These are phyloP conservation scores for Polietes domitor DNA, from an alignment of 2,888 invertebrate genomes.

Conservation along the genomic window DNA sequence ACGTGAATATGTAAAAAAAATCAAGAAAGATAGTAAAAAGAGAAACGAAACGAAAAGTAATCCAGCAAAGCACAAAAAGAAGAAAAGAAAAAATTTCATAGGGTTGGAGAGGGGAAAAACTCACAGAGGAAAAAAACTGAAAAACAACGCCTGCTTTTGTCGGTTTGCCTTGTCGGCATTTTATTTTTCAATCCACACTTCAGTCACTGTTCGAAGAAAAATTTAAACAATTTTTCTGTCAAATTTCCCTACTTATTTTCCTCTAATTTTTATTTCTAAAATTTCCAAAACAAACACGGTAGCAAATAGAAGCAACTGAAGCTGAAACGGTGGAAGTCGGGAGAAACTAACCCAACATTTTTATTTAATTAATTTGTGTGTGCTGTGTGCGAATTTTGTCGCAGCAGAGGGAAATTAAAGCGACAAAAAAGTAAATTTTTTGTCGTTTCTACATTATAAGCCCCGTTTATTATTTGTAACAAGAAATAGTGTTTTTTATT, in stretches of 20 bases:
- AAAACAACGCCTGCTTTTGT: conserved; percentile 46
- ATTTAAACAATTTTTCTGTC: background rate
- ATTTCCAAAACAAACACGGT: background rate
- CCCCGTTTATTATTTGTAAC: conserved; percentile 10
- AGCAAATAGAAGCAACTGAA: background rate
- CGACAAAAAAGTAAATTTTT: background rate
- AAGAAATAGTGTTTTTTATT: conserved; percentile 3
- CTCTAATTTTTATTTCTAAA: background rate
- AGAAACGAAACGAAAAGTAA: conserved; percentile 40
- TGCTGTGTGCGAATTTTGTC: conserved; percentile 12
- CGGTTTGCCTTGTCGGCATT: conserved; percentile 40
- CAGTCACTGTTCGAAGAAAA: background rate
- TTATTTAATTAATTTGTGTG: no score
- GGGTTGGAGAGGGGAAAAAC: conserved; percentile 26
- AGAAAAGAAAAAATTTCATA: conserved; percentile 9
- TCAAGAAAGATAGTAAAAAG: conserved; percentile 35
- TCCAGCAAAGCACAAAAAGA: conserved; percentile 26
- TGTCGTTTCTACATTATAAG: background rate
- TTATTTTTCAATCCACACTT: conserved; percentile 1
- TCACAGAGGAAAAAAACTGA: conserved; percentile 3
- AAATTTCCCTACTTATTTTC: background rate
- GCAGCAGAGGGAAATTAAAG: background rate
- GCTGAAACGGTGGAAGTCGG: background rate
- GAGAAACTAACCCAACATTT: background rate
- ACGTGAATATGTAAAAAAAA: conserved; percentile 28